Evolutionary conservation across 2,113 vertebrate species (phyloP), one percentile per base, ranked within the genome.

Genomic region (Tretioscincus oriximinensis): DNA sequence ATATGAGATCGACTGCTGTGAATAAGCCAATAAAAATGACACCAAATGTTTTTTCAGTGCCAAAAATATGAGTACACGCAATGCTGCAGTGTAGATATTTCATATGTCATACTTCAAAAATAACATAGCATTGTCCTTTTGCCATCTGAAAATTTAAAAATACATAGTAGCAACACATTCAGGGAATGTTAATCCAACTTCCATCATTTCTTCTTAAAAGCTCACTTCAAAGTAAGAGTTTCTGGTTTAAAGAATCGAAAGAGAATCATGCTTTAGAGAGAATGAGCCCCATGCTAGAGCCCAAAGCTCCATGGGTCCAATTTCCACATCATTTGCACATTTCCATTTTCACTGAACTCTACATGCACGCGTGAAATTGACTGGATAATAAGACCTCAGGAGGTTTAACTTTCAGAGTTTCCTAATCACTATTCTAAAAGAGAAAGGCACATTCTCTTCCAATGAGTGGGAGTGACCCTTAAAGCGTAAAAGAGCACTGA

Each of bases 381-480:
- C 41, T 78, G 65, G 41, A 87, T 41, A 79, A 74, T 78, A 78
- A 68, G 70, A 68, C 51, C 68, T 73, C 78, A 79, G 70, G 41
- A 72, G 83, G 66, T 86, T 78, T 83, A 88, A 74, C 76, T 49
- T 81, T 76, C 70, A 78, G 49, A 21, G 73, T 68, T 84, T 78
- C 76, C 65, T 72, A 78, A 79, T 84, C 70, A 84, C 35, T 54
- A 74, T 74, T 61, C 54, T 78, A 49, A 84, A 78, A 49, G 51
- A 64, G 21, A 83, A 78, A 41, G n/a, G 35, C 12, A 70, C 31
- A 20, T 68, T 75, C 73, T 26, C 12, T 35, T 83, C 51, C 75
- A 74, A 26, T 73, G 64, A 84, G n/a, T 14, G 14, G 26, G 47
- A 47, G 76, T 69, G 22, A 68, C 35, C 21, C 76, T 78, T n/a